These are phyloP conservation scores for Calyptommatus sinebrachiatus DNA, from an alignment of 2,113 vertebrate genomes.

Conservation along the genomic window DNA sequence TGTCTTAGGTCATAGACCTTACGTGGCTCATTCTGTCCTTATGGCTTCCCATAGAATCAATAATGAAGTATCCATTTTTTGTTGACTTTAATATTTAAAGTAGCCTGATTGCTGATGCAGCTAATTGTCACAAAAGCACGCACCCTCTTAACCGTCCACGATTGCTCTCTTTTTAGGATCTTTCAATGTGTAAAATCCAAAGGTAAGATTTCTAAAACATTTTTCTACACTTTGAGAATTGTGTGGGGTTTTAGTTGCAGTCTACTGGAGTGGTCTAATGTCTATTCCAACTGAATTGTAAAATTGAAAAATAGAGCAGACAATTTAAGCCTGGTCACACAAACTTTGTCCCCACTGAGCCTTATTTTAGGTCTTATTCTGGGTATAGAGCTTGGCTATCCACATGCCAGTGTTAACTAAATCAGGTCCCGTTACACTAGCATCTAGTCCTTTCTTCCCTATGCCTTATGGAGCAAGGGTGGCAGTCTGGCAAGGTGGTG, in stretches of 20 bases:
- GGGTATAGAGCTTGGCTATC: no score
- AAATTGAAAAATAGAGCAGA: no score
- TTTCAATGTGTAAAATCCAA: not conserved
- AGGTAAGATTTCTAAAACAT: not conserved
- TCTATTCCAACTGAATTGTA: conserved; percentile 8
- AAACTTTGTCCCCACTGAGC: no score
- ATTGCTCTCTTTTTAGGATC: not conserved
- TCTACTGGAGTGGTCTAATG: conserved; percentile 23
- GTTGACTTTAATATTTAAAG: not conserved
- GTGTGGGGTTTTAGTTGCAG: conserved; percentile 6
- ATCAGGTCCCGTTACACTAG: conserved; percentile 1
- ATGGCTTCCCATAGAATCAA: not conserved
- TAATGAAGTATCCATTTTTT: not conserved
- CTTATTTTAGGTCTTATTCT: no score
- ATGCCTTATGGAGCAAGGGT: no score
- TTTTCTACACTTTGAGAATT: not conserved
- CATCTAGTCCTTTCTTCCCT: not conserved
- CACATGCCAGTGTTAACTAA: no score
- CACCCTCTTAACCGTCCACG: not conserved
- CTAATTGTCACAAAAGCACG: not conserved
- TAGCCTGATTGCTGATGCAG: not conserved
- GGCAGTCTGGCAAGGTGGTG: no score
- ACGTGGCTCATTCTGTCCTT: not conserved
- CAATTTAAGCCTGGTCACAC: no score
- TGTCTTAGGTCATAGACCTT: not conserved